Conservation (phyloP, 2,888 invertebrate species). For the Nymphalis polychloros region DNA sequence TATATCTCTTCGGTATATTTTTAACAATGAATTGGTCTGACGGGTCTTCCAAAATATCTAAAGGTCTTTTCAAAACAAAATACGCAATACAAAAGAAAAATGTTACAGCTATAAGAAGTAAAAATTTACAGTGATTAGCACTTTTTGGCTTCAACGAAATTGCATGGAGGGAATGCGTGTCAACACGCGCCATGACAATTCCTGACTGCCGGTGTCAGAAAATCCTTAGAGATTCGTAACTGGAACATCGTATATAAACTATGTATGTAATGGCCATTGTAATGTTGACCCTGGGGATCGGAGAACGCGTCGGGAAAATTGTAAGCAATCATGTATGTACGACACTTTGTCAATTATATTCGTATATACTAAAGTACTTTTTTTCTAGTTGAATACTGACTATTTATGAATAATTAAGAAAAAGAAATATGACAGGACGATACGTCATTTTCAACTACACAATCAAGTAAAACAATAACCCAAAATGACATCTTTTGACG, state of each 20-base stretch:
- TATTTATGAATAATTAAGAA: neutral
- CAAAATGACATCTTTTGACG: constrained; percentile 52
- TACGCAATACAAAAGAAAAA: constrained; percentile 51
- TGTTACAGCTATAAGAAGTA: constrained; percentile 50
- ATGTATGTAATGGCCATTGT: constrained; percentile 53
- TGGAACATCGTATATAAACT: constrained; percentile 56
- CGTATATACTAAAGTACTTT: constrained; percentile 11
- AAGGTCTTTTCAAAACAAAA: constrained; percentile 53
- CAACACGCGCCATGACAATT: constrained; percentile 71
- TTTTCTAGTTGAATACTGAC: constrained; percentile 7
- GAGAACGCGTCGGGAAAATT: constrained; percentile 32
- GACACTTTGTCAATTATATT: constrained; percentile 26
- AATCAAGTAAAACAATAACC: constrained; percentile 37
- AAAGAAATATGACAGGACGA: neutral
- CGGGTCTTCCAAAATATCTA: constrained; percentile 59
- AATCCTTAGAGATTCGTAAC: constrained; percentile 55
- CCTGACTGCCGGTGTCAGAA: constrained; percentile 61
- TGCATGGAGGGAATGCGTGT: constrained; percentile 56
- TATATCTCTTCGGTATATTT: constrained; percentile 65
- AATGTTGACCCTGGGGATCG: constrained; percentile 60
- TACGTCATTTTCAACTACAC: neutral
- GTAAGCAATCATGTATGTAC: constrained; percentile 34
- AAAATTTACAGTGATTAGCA: constrained; percentile 59
- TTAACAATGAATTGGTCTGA: constrained; percentile 64
- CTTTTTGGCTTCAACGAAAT: constrained; percentile 59